Evolutionary conservation across 2,113 vertebrate genomes (phyloP).

Genomic region (Todiramphus chloris): DNA sequence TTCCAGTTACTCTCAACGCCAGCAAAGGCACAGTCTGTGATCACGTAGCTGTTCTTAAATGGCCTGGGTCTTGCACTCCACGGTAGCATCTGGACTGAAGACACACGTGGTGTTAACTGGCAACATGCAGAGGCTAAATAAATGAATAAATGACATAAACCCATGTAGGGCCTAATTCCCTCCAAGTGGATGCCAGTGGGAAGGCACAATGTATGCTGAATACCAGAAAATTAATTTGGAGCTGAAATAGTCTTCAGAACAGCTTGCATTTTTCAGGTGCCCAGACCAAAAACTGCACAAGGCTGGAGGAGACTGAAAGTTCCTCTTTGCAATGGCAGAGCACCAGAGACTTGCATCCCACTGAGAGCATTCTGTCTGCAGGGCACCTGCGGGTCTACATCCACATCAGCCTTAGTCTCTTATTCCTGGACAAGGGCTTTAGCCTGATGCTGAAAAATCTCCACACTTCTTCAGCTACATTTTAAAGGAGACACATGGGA

Average conservation of each 20-base stretch:
- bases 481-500: not conserved
- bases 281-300: not conserved
- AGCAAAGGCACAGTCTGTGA: not conserved
- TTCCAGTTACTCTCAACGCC: not conserved
- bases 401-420: not conserved
- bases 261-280: not conserved
- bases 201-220: not conserved
- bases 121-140: not conserved
- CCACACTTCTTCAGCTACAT: not conserved
- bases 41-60: not conserved
- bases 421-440: not conserved
- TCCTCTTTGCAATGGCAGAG: not conserved
- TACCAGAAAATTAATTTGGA: not conserved
- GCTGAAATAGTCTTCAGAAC: not conserved
- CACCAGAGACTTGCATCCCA: not conserved
- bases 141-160: not conserved
- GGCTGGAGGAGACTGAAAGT: not conserved
- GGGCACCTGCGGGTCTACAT: fast-evolving
- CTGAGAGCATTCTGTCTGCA: not conserved
- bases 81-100: not conserved
- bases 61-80: not conserved
- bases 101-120: not conserved
- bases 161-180: not conserved
- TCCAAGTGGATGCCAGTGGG: not conserved
- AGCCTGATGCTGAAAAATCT: not conserved